Evolutionary conservation across 2,113 vertebrate genomes (phyloP), one percentile per base, ranked within the genome.

Genomic region (Bubo bubo): DNA sequence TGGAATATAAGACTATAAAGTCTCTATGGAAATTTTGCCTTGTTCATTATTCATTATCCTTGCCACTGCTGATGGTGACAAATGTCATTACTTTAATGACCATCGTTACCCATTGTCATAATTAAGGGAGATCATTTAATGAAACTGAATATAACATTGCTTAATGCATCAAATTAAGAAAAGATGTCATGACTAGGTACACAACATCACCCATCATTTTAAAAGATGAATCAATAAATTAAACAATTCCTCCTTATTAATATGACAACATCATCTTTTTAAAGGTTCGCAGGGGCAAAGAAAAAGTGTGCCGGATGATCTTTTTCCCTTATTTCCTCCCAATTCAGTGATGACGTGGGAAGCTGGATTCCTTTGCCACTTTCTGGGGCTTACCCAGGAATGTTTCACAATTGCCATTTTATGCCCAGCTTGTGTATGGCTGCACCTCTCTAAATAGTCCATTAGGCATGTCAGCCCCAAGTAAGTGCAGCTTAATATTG

Each of bases 61-160:
- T 95, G 67, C 66, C 52, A 41, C 59, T 71, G 50, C 34, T 85
- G 92, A 92, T 88, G 27, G 89, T 97, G 94, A 97, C 86, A 97
- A 89, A 96, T 97, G 91, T 75, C 86, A 97, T 95, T 97, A 95
- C 41, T 97, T 96, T 98, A 98, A 97, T 96, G 94, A 92, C 94
- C 73, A 88, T 86, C 12, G 6, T 97, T 96, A 96, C 68, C 88
- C 91, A 91, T 92, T 95, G 95, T 93, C 85, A 96, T 98, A 96
- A 97, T 98, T 97, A 96, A 94, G 64, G 81, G 43, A 90, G 55
- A 96, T 94, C 53, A 94, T 37, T 96, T 96, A 97, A 94, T 95
- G 91, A 94, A 89, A 77, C 50, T 75, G 79, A 74, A 89, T 93
- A 52, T 91, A 80, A 77, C 56, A 82, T 82, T 95, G 73, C 45